Evolutionary conservation across 2,797 vertebrate genomes (phyloP), one percentile per base, ranked within the genome.

Genomic region (Chelmon rostratus): DNA sequence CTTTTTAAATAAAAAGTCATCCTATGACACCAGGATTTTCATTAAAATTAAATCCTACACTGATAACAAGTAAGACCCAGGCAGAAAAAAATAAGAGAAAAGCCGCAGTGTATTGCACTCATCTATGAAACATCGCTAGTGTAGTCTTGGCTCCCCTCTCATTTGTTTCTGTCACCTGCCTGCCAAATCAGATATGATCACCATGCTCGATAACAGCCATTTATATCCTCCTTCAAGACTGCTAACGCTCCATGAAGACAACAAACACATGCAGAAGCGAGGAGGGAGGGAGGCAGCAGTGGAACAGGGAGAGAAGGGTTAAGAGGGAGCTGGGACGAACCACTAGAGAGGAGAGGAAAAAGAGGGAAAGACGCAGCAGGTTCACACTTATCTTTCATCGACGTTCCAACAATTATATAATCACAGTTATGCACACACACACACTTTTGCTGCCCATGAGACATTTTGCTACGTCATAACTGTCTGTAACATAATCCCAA

Each of bases 101-200:
- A 42, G 7, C 21, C 21, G 16, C 31, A 16, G 21, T 40, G 28
- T 40, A 18, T 37, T 42, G 2, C 2, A 31, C 11, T 64, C 35
- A 19, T 28, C 42, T 19, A 15, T 66, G 31, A 62, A 40, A 44
- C 33, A 40, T 35, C 23, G 33, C 4, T 21, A 19, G 28, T 5
- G 13, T 44, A 72, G 42, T 12, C 57, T 23, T 72, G 49, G 63
- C 76, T 69, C 75, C 19, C 28, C 40, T 58, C 42, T 83, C 11
- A 70, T 72, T 87, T 83, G 62, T 71, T 78, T 77, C 69, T 58
- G 71, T 82, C 79, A 85, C 75, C 81, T 89, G 83, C 21, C 56
- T 88, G 91, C 90, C 90, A 92, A 82, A 89, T 90, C 85, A 77
- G 92, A 93, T 93, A 92, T 52, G 79, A 85, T 88, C 71, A 73